Evolutionary conservation across 2,797 vertebrate species (phyloP), one percentile per base, ranked within the genome.

Genomic region (Tapirus indicus): DNA sequence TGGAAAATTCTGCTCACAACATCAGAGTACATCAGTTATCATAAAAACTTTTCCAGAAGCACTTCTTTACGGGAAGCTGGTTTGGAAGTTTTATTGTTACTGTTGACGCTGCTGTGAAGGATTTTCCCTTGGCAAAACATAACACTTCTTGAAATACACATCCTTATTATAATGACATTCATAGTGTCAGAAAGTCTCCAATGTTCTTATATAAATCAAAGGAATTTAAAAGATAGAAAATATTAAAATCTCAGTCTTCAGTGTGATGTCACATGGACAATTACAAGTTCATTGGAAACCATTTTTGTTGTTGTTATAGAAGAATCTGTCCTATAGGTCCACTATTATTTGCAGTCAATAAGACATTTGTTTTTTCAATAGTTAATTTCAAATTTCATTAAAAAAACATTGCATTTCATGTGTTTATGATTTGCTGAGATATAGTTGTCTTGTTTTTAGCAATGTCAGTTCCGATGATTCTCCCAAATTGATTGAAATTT

Each of bases 21-120:
- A 27, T 74, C 21, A 64, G 58, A 96, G 23, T 20, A 74, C 88
- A 94, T 94, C 85, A 69, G 60, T 97, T 89, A 92, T 60, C 97
- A 86, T 86, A 56, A 68, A 74, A 80, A 56, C 44, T 97, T 87
- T 88, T 58, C 78, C 64, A 96, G 85, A 86, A 79, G 1, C 6
- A 78, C 87, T 96, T 94, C 74, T 62, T 91, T 72, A 49, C 86
- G 54, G 91, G 74, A 92, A 62, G 96, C 71, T 90, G 86, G 47
- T 66, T 96, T 97, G 68, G 75, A 93, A 96, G 68, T 82, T 92
- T 77, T 38, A 92, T 72, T 49, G 49, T 35, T 96, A 85, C 35
- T 68, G 47, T 27, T 0, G 17, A 12, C 12, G 17, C 9, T 80
- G 1, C n/a, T 72, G 14, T 74, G 6, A 2, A 74, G 23, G 5